Percentiles rank a stretch among this genome's conserved stretches.
Evolutionary conservation across 1,140 invertebrate genomes (phyloP).

Genomic region (Sarcophaga bullata): DNA sequence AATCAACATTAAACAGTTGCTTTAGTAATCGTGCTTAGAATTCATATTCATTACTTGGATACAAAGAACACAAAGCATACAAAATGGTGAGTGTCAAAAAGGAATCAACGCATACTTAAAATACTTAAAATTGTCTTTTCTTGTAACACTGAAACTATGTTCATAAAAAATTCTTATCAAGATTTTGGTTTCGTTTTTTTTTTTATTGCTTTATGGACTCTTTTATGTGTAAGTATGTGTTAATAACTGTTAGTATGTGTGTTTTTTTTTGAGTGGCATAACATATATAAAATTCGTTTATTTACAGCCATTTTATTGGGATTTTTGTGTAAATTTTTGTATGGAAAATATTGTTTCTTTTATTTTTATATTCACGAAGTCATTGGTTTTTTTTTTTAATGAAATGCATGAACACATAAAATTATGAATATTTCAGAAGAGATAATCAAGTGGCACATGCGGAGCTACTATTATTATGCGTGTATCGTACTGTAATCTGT

Average conservation of each 20-base stretch:
- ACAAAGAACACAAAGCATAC: not conserved
- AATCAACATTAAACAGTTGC: not conserved
- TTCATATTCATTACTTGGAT: not conserved
- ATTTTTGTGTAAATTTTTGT: constrained; percentile 24
- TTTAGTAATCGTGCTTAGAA: not conserved
- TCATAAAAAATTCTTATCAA: constrained; percentile 40
- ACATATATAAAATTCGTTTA: not conserved
- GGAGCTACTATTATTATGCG: too few relatives aligned
- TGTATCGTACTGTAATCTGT: too few relatives aligned
- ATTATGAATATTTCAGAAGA: too few relatives aligned
- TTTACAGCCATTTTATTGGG: not conserved
- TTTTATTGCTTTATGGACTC: constrained; percentile 29
- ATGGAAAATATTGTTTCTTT: not conserved
- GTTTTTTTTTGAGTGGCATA: not conserved
- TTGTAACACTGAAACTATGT: not conserved
- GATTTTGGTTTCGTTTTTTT: constrained; percentile 33
- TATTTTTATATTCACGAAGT: too few relatives aligned
- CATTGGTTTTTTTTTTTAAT: too few relatives aligned
- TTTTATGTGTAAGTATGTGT: not conserved
- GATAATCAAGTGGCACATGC: too few relatives aligned
- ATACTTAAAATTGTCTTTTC: constrained; percentile 18
- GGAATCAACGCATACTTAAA: not conserved
- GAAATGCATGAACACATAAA: too few relatives aligned
- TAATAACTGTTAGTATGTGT: not conserved
- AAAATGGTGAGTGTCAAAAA: not conserved